Evolutionary conservation across 2,888 invertebrate species (phyloP).

Genomic region (Portevinia maculata): DNA sequence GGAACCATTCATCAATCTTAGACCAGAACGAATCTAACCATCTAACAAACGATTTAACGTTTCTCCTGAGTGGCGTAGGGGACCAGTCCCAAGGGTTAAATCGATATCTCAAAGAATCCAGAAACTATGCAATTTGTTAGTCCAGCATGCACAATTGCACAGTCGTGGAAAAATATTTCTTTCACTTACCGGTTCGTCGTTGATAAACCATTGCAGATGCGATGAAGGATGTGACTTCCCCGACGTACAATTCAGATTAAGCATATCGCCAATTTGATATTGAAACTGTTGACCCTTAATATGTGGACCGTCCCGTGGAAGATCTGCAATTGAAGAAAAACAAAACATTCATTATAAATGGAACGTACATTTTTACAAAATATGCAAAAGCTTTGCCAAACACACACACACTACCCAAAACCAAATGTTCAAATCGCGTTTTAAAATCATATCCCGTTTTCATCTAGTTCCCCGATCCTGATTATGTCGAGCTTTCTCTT

Average conservation of each 20-base stretch:
- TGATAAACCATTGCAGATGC: constrained; percentile 90
- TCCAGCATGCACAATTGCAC: constrained; percentile 1
- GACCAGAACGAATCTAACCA: constrained; percentile 27
- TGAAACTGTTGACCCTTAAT: constrained; percentile 89
- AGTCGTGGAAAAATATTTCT: constrained; percentile 7
- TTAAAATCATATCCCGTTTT: constrained; percentile 22
- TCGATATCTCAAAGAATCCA: constrained; percentile 51
- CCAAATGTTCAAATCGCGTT: not conserved
- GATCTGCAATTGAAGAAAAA: constrained; percentile 82
- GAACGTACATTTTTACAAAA: not conserved
- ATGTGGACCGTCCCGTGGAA: constrained; percentile 89
- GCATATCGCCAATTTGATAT: constrained; percentile 89
- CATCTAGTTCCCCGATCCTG: constrained; percentile 2
- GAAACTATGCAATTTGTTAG: constrained; percentile 49
- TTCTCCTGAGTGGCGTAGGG: not conserved
- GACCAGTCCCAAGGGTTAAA: constrained; percentile 31
- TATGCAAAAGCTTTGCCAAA: not conserved
- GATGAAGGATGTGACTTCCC: constrained; percentile 90
- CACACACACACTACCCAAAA: constrained; percentile 4
- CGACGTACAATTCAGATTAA: constrained; percentile 90
- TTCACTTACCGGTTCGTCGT: constrained; percentile 88
- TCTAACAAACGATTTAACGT: constrained; percentile 49
- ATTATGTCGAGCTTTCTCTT: constrained; percentile 15
- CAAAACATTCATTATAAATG: not conserved
- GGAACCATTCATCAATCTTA: constrained; percentile 56